Percentiles rank a stretch among this genome's conserved stretches.
Evolutionary conservation across 2,888 invertebrate species (phyloP).

Genomic region (Scaptodrosophila latifasciaeformis): DNA sequence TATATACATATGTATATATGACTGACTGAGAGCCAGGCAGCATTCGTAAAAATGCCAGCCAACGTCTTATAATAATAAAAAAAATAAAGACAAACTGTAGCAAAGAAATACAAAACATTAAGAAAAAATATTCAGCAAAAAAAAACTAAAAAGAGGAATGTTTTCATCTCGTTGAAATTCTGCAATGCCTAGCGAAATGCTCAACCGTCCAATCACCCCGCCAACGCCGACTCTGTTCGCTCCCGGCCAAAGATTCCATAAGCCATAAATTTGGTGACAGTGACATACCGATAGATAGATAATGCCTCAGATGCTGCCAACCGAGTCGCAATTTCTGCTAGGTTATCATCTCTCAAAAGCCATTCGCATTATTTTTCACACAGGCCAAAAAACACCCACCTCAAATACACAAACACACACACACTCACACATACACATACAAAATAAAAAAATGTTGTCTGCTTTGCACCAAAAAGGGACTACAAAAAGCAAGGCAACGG

Average conservation of each 20-base stretch:
- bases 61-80: conserved; percentile 41
- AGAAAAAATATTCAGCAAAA: conserved; percentile 24
- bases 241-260: background rate
- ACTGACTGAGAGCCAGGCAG: too few relatives aligned
- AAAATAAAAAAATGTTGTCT: conserved; percentile 1
- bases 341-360: background rate
- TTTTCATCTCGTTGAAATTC: conserved; percentile 45
- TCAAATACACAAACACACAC: background rate
- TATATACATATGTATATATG: too few relatives aligned
- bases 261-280: background rate
- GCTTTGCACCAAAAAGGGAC: too few relatives aligned
- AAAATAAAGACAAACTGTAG: conserved; percentile 18
- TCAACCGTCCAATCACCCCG: too few relatives aligned
- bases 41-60: conserved; percentile 30
- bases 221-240: too few relatives aligned
- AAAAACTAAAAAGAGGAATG: conserved; percentile 19
- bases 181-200: conserved; percentile 45
- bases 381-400: background rate
- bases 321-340: background rate
- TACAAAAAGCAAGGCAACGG: background rate
- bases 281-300: background rate
- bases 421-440: background rate
- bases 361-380: background rate
- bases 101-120: too few relatives aligned
- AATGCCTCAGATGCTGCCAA: too few relatives aligned